Evolutionary conservation across 2,797 vertebrate genomes (phyloP).

Genomic region (Erpetoichthys calabaricus): DNA sequence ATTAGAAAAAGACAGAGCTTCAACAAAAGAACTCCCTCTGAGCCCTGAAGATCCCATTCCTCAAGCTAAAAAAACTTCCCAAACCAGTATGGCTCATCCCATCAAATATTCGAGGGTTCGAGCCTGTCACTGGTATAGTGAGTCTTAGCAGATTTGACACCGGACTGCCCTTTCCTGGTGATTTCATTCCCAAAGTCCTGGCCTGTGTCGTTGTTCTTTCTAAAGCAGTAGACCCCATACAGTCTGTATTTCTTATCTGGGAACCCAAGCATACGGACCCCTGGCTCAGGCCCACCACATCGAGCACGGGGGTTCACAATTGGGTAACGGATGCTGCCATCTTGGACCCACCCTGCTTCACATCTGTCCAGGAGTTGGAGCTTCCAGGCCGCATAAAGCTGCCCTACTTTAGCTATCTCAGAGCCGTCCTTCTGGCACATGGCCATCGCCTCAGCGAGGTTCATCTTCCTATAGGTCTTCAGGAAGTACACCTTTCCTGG

Average conservation of each 20-base stretch:
- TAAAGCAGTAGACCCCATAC: constrained; percentile 85
- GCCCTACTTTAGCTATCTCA: constrained; percentile 71
- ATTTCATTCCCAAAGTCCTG: constrained; percentile 6
- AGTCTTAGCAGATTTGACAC: constrained; percentile 17
- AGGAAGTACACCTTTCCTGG: constrained; percentile 83
- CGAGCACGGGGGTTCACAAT: constrained; percentile 80
- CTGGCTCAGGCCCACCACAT: constrained; percentile 70
- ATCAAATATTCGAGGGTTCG: constrained; percentile 6
- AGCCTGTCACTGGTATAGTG: constrained; percentile 14
- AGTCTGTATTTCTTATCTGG: constrained; percentile 78
- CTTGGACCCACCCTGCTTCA: constrained; percentile 82
- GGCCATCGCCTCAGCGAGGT: constrained; percentile 65
- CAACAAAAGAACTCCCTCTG: no score
- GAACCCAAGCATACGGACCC: constrained; percentile 79
- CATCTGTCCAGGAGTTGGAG: constrained; percentile 83
- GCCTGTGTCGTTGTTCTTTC: constrained; percentile 28
- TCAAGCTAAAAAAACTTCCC: no score
- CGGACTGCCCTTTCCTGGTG: constrained; percentile 10
- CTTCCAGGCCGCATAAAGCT: constrained; percentile 88
- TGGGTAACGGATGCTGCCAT: constrained; percentile 84
- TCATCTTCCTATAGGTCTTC: constrained; percentile 80
- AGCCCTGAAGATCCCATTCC: no score
- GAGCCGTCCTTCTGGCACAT: constrained; percentile 68
- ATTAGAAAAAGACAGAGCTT: no score
- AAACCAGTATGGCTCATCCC: constrained; percentile 3